phyloP scores from a whole-genome alignment of 2,797 vertebrate species.

The Morelia viridis region DNA sequence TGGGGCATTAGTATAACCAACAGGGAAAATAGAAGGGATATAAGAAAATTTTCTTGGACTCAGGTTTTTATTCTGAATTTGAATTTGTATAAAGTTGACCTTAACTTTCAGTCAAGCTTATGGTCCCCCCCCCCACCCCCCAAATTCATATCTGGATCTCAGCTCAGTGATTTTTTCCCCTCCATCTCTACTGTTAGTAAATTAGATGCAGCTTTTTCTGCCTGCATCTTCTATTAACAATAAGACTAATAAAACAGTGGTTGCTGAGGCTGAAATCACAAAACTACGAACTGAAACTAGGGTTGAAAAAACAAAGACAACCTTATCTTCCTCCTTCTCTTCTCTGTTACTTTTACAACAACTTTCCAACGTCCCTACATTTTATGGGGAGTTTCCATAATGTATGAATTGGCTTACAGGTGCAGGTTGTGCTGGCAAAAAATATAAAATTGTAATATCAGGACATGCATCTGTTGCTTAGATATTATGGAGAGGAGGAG shows the following conservation, averaged over 20 bases:
- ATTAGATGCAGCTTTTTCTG: too few relatives aligned
- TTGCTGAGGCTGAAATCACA: background rate
- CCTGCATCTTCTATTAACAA: background rate
- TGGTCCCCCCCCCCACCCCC: too few relatives aligned
- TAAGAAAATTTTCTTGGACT: background rate
- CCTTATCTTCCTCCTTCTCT: background rate
- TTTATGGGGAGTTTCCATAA: background rate
- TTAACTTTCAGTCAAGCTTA: background rate
- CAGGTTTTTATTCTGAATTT: background rate
- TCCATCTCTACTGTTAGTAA: background rate
- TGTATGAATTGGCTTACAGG: background rate
- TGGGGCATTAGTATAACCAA: background rate
- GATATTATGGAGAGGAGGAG: background rate
- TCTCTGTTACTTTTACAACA: background rate
- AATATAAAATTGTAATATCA: background rate
- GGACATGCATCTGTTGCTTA: background rate
- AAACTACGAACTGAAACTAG: too few relatives aligned
- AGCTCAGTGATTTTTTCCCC: accelerated
- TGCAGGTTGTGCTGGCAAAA: background rate
- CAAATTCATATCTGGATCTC: background rate
- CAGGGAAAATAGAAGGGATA: background rate
- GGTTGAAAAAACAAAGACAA: background rate
- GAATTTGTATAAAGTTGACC: background rate
- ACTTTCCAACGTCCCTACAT: background rate
- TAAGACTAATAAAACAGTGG: background rate